Evolutionary conservation across 1,140 invertebrate species (phyloP).

Genomic region (Brachionus paranguensis): DNA sequence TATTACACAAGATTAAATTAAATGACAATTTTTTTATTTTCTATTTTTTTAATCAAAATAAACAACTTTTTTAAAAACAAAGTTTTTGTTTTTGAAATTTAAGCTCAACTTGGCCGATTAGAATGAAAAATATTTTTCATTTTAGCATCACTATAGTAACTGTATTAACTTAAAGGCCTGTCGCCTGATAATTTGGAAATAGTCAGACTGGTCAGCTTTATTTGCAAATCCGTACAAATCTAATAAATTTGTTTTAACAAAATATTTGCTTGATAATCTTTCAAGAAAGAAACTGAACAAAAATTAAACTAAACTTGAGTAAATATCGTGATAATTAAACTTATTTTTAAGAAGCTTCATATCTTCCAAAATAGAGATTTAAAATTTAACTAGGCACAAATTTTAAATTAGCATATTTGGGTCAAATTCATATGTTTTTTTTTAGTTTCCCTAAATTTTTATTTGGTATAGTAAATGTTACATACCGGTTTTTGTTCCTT

Average conservation of each 20-base stretch:
- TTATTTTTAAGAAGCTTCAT: slow-evolving; percentile 6
- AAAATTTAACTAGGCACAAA: not conserved
- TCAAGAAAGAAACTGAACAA: not conserved
- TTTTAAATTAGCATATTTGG: slow-evolving; percentile 24
- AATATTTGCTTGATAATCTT: not conserved
- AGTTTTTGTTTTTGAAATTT: not conserved
- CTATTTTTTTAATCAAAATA: not conserved
- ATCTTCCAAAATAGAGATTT: not conserved
- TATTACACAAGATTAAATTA: not conserved
- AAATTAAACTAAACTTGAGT: not conserved
- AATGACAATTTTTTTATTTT: not conserved
- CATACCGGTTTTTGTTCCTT: not conserved
- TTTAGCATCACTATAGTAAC: not conserved
- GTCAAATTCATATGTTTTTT: not conserved
- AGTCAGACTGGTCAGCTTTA: not conserved
- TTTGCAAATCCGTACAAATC: not conserved
- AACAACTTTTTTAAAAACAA: not conserved
- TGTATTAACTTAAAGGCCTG: not conserved
- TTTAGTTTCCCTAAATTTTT: not conserved
- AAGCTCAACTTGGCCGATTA: not conserved
- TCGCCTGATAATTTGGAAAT: not conserved
- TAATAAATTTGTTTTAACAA: not conserved
- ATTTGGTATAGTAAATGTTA: not conserved
- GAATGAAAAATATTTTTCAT: not conserved
- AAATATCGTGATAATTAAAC: slow-evolving; percentile 30